Evolutionary conservation across 92 coral and sea anemone species (phyloP).

Genomic region (Scolanthus callimorphus): DNA sequence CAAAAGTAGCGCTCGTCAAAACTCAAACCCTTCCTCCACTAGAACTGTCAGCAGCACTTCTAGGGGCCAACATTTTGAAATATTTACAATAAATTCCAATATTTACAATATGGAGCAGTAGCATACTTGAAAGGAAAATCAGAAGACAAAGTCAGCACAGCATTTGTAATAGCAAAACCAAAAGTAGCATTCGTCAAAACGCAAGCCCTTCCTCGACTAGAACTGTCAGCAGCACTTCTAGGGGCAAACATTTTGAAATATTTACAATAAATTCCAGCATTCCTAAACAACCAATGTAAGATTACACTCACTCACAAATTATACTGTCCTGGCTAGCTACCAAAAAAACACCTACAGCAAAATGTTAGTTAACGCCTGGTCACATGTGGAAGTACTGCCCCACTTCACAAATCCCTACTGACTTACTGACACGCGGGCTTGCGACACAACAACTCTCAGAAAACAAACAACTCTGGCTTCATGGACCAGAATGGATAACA

Average conservation of each 20-base stretch:
- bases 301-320: too few relatives aligned
- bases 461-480: background rate
- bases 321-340: too few relatives aligned
- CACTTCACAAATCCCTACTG: slow-evolving; percentile 43
- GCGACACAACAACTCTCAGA: too few relatives aligned
- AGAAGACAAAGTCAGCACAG: too few relatives aligned
- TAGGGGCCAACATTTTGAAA: slow-evolving; percentile 14
- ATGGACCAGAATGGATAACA: slow-evolving; percentile 5
- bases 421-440: slow-evolving; percentile 38
- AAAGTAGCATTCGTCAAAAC: too few relatives aligned
- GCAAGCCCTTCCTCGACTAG: slow-evolving; percentile 7
- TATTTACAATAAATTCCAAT: too few relatives aligned
- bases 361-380: slow-evolving; percentile 15
- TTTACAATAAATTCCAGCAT: too few relatives aligned
- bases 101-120: slow-evolving; percentile 6
- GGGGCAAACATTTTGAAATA: slow-evolving; percentile 13
- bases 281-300: too few relatives aligned
- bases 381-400: slow-evolving; percentile 42
- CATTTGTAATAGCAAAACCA: too few relatives aligned
- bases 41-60: slow-evolving; percentile 25
- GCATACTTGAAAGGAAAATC: background rate
- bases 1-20: too few relatives aligned
- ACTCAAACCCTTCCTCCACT: slow-evolving; percentile 33
- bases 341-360: slow-evolving; percentile 21
- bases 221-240: slow-evolving; percentile 19